These are phyloP conservation scores for Mamestra configurata DNA, from an alignment of 1,140 invertebrate genomes.

Conservation along the genomic window DNA sequence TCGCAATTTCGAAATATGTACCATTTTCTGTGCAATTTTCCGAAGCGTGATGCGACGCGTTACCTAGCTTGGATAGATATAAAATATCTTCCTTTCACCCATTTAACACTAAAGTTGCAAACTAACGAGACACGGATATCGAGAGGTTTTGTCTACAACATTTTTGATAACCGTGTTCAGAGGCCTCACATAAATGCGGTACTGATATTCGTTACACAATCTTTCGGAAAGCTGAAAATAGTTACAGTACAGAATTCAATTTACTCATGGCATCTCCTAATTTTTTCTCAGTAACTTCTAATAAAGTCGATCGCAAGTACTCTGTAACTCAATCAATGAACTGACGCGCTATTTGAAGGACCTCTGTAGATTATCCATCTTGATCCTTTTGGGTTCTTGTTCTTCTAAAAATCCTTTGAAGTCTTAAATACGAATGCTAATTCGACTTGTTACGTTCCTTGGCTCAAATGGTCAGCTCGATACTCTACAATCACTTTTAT, in stretches of 20 bases:
- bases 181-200: not conserved
- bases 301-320: not conserved
- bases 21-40: not conserved
- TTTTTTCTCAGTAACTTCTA: not conserved
- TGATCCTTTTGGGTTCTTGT: not conserved
- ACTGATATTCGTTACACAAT: not conserved
- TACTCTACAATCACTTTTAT: slow-evolving; percentile 13
- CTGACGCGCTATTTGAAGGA: not conserved
- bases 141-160: not conserved
- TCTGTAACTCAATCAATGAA: slow-evolving; percentile 3
- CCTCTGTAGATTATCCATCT: slow-evolving; percentile 1
- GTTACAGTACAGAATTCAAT: not conserved
- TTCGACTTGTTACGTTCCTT: not conserved
- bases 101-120: slow-evolving; percentile 40
- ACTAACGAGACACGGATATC: not conserved
- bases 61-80: not conserved
- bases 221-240: not conserved
- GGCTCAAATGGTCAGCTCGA: not conserved
- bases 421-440: not conserved
- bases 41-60: not conserved
- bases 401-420: slow-evolving; percentile 15
- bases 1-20: not conserved
- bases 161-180: not conserved
- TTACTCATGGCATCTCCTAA: not conserved
- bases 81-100: not conserved